These are phyloP conservation scores for Centruroides sculpturatus DNA, from an alignment of 1,140 invertebrate genomes.

Conservation along the genomic window DNA sequence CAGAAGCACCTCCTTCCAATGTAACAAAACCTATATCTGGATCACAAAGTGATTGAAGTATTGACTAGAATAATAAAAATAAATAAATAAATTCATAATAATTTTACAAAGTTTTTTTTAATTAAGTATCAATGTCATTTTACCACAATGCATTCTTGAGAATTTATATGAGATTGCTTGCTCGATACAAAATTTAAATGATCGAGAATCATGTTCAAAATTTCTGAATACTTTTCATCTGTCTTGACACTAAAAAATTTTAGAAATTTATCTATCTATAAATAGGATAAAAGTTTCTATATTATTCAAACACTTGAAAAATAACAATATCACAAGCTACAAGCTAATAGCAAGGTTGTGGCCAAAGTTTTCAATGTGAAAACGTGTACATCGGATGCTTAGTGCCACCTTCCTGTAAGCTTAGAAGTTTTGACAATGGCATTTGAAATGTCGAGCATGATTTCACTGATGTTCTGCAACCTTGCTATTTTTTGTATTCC, in stretches of 20 bases:
- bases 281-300: not conserved
- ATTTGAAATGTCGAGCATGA: no score
- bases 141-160: conserved; percentile 33
- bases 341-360: no score
- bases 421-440: no score
- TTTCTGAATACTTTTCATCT: conserved; percentile 52
- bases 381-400: no score
- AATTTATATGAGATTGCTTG: conserved; percentile 24
- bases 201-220: conserved; percentile 51
- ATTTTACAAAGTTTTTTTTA: not conserved
- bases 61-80: conserved; percentile 46
- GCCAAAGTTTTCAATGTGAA: no score
- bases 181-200: conserved; percentile 42
- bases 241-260: conserved; percentile 34
- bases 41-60: conserved; percentile 56
- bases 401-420: no score
- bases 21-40: conserved; percentile 48
- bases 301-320: no score
- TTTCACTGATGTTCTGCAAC: no score
- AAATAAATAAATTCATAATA: not conserved
- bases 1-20: conserved; percentile 18
- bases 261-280: not conserved
- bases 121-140: conserved; percentile 4
- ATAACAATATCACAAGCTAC: no score
- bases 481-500: no score